These are phyloP conservation scores for Cyaniris semiargus DNA, from an alignment of 2,888 invertebrate species.

Conservation along the genomic window DNA sequence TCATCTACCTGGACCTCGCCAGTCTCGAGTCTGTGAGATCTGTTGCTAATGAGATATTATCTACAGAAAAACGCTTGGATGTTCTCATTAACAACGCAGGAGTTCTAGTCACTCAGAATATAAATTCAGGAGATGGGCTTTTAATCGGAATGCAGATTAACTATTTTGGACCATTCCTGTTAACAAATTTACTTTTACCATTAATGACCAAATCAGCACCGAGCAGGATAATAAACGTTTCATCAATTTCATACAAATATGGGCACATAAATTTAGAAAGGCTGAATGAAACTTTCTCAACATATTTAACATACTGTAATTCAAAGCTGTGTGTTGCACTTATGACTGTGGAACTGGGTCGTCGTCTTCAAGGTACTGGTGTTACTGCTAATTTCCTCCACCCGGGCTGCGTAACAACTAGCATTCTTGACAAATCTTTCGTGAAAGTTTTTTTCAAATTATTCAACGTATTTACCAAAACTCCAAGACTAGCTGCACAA, in stretches of 20 bases:
- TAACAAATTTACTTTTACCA: slow-evolving; percentile 81
- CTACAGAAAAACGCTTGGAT: slow-evolving; percentile 70
- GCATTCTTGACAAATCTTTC: too few relatives aligned
- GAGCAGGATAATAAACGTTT: slow-evolving; percentile 55
- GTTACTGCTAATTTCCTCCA: slow-evolving; percentile 90
- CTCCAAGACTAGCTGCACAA: slow-evolving; percentile 63
- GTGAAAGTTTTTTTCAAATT: too few relatives aligned
- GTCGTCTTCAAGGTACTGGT: slow-evolving; percentile 83
- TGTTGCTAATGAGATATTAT: slow-evolving; percentile 79
- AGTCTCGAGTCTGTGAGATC: slow-evolving; percentile 74
- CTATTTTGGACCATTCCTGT: slow-evolving; percentile 84
- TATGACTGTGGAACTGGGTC: slow-evolving; percentile 84
- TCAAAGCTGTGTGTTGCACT: slow-evolving; percentile 80
- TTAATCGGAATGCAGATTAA: slow-evolving; percentile 79
- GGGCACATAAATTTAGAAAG: slow-evolving; percentile 46
- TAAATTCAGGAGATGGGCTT: slow-evolving; percentile 80
- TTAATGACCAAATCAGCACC: slow-evolving; percentile 45
- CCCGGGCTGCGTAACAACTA: slow-evolving; percentile 84
- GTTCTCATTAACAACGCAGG: slow-evolving; percentile 83
- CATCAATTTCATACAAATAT: slow-evolving; percentile 50
- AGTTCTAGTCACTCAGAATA: slow-evolving; percentile 50
- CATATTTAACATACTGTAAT: slow-evolving; percentile 35
- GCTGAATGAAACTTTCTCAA: slow-evolving; percentile 37
- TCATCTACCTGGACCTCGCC: slow-evolving; percentile 67
- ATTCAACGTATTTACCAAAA: slow-evolving; percentile 47